These are phyloP conservation scores for Cheiracanthium punctorium DNA, from an alignment of 2,888 invertebrate species.

Conservation along the genomic window DNA sequence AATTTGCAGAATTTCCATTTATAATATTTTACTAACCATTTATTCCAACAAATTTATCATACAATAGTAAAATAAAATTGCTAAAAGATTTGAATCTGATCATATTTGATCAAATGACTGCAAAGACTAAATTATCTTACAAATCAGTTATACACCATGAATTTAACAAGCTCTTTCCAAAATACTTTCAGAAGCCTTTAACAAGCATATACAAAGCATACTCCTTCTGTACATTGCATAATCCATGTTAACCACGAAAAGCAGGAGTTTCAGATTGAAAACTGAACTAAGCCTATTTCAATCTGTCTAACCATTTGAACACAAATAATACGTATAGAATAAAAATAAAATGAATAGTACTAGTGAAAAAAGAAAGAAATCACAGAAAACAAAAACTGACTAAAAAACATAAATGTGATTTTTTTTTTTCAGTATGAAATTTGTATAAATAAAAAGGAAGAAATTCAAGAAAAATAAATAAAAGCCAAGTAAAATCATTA, in stretches of 20 bases:
- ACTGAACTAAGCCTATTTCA: neutral
- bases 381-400: neutral
- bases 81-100: too few relatives aligned
- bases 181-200: neutral
- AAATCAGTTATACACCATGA: neutral
- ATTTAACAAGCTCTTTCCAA: neutral
- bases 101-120: too few relatives aligned
- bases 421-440: neutral
- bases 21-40: too few relatives aligned
- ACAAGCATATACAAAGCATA: neutral
- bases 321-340: neutral
- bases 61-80: too few relatives aligned
- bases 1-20: too few relatives aligned
- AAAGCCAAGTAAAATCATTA: neutral
- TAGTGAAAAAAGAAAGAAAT: neutral
- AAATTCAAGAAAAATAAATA: neutral
- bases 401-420: neutral
- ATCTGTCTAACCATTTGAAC: conserved; percentile 5
- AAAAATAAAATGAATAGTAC: neutral
- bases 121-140: too few relatives aligned
- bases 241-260: neutral
- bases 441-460: neutral
- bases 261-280: neutral
- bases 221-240: neutral
- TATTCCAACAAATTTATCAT: too few relatives aligned